Evolutionary conservation across 1,140 invertebrate genomes (phyloP).

Genomic region (Idris sp.): DNA sequence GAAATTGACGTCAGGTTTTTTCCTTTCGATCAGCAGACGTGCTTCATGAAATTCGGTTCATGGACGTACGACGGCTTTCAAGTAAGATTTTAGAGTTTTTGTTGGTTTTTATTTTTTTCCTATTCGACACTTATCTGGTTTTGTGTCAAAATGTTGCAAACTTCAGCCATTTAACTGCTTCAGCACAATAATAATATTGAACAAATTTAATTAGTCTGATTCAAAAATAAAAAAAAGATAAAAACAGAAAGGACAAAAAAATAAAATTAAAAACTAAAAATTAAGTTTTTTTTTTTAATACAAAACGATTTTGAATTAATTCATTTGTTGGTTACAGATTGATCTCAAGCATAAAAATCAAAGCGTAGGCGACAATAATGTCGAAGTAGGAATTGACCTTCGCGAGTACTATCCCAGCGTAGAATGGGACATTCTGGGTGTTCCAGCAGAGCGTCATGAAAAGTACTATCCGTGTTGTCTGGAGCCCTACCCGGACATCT

Average conservation of each 20-base stretch:
- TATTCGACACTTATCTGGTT: too few relatives aligned
- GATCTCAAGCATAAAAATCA: slow-evolving; percentile 94
- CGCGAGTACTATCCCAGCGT: slow-evolving; percentile 96
- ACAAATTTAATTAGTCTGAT: too few relatives aligned
- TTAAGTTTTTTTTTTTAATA: too few relatives aligned
- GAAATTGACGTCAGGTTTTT: slow-evolving; percentile 98
- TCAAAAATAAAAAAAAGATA: too few relatives aligned
- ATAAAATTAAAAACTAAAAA: too few relatives aligned
- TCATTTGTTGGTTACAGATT: slow-evolving; percentile 82
- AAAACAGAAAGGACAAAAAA: too few relatives aligned
- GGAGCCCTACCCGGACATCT: slow-evolving; percentile 94
- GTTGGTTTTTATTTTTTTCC: too few relatives aligned
- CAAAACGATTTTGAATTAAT: neutral
- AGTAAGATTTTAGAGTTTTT: too few relatives aligned
- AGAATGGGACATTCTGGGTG: slow-evolving; percentile 98
- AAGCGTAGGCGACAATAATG: slow-evolving; percentile 85
- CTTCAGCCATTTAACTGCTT: too few relatives aligned
- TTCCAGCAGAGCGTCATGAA: slow-evolving; percentile 92
- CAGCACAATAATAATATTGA: too few relatives aligned
- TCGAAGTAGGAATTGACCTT: slow-evolving; percentile 94
- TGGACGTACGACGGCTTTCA: slow-evolving; percentile 96
- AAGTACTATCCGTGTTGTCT: slow-evolving; percentile 93
- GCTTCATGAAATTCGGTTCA: slow-evolving; percentile 97
- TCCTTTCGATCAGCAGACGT: slow-evolving; percentile 97
- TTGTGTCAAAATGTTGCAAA: too few relatives aligned